Evolutionary conservation across 2,888 invertebrate genomes (phyloP), one percentile per base, ranked within the genome.

Genomic region (Drosophila cognata): DNA sequence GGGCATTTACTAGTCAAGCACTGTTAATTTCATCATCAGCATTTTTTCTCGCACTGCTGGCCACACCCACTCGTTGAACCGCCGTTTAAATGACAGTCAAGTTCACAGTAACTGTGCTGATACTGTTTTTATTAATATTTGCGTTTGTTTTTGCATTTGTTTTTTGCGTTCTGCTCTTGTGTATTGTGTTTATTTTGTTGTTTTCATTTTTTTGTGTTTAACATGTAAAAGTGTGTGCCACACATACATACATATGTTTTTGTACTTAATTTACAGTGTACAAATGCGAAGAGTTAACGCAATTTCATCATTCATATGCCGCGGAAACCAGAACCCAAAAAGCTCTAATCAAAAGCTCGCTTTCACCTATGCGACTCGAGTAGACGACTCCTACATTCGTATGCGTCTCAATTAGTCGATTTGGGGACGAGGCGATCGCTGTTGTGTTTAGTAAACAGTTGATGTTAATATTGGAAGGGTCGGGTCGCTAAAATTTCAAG

Each of bases 291-390:
- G 28, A 18, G 25, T 18, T 35, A 35, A 46, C 7, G 36, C 4
- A 48, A 71, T 71, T 57, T 62, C 60, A 28, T 71, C 25, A 63
- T 35, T 63, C 29, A 48, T 35, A 43, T 55, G 6, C n/a, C 18
- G 25, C 11, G 36, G 10, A 2, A 16, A 33, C 18, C 25, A 25
- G 16, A 58, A 16, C 21, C 4, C n/a, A 25, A 11, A 58, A 71
- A 71, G 71, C 71, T 71, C 21, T 0, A 18, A 29, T 16, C 38
- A 48, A 71, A 71, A 71, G 71, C 71, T 71, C 11, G 10, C 35
- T 1, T 13, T 10, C 35, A 51, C 11, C 36, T 25, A 16, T 64
- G 35, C 55, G 13, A 41, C 41, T 25, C 55, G 35, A 50, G n/a
- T 43, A 36, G n/a, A 31, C 48, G 36, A 52, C 13, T 36, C n/a